Base-by-base conservation (phyloP, 2,888 invertebrate genomes). In the Cheilosia soror region DNA sequence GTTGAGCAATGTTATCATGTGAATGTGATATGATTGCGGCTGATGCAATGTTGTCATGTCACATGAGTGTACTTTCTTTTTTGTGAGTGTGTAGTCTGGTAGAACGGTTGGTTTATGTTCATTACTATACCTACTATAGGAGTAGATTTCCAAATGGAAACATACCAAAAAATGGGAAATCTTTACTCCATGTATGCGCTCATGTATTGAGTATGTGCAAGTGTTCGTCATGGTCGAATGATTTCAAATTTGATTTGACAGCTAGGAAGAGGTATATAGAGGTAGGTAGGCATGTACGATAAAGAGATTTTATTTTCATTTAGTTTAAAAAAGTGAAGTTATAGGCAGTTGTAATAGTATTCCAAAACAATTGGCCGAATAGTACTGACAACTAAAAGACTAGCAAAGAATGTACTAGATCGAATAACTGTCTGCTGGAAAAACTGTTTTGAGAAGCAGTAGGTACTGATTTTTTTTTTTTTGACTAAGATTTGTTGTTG, bases 1-100 rank as follows among this genome's bases (percentile, higher is more conserved):
- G 62, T 27, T 51, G 37, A n/a, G 31, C 33, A 47, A 57, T 29
- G 49, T 60, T 63, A 25, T 58, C 37, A 47, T 58, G 37, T 11
- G 37, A 9, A 47, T 47, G n/a, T 25, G 9, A 33, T n/a, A 27
- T 65, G 47, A 65, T 57, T 13, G 57, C 13, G 40, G 20, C 44
- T 77, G 15, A 65, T n/a, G 65, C 57, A 71, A 77, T 53, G n/a
- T 66, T 42, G 51, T 66, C 65, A 62, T 42, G 51, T 66, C 65
- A 62, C 44, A 42, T 49, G 71, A 58, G 53, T 58, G n/a, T 58
- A 7, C 53, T 27, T 40, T 49, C 55, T 20, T 57, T 42, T 47
- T 37, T 49, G n/a, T n/a, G 13, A 27, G 57, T 60, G 57, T 49
- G 25, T 60, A 47, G n/a, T 57, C 25, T n/a, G 5, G 25, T 40